These are phyloP conservation scores for Mechanitis mazaeus DNA, from an alignment of 2,888 invertebrate genomes.

Conservation along the genomic window DNA sequence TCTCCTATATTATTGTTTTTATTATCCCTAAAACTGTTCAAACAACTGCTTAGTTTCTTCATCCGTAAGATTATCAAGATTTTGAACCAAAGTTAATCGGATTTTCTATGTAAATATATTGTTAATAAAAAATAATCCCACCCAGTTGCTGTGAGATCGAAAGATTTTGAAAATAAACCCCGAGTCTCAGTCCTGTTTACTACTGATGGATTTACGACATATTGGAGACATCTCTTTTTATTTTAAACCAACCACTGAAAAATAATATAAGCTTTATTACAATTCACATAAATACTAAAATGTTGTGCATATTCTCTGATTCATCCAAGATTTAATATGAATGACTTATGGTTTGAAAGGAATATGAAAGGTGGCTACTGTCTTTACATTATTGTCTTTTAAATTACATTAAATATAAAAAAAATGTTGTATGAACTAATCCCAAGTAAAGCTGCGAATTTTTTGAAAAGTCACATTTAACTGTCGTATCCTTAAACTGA, in stretches of 20 bases:
- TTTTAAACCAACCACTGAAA: slow-evolving; percentile 12
- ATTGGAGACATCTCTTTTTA: slow-evolving; percentile 39
- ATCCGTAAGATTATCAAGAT: slow-evolving; percentile 45
- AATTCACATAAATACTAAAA: neutral
- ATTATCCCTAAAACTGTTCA: slow-evolving; percentile 44
- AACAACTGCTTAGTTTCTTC: slow-evolving; percentile 36
- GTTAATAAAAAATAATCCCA: slow-evolving; percentile 52
- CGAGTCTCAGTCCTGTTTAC: slow-evolving; percentile 42
- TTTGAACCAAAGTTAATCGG: slow-evolving; percentile 56
- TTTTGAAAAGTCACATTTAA: slow-evolving; percentile 21
- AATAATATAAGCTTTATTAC: neutral
- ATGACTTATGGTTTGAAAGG: slow-evolving; percentile 38
- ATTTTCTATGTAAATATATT: slow-evolving; percentile 63
- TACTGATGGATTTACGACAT: slow-evolving; percentile 50
- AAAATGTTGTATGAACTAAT: slow-evolving; percentile 30
- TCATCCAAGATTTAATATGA: slow-evolving; percentile 27
- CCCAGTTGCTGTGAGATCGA: slow-evolving; percentile 42
- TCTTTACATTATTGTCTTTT: slow-evolving; percentile 31
- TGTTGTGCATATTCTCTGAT: no score
- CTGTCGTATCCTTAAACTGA: slow-evolving; percentile 10
- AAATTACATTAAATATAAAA: slow-evolving; percentile 28
- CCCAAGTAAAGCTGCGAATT: slow-evolving; percentile 28
- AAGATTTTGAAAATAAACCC: slow-evolving; percentile 33
- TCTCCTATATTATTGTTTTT: slow-evolving; percentile 41
- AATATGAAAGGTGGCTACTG: slow-evolving; percentile 37